phyloP scores from a whole-genome alignment of 2,888 invertebrate species.

The Clitarchus hookeri region DNA sequence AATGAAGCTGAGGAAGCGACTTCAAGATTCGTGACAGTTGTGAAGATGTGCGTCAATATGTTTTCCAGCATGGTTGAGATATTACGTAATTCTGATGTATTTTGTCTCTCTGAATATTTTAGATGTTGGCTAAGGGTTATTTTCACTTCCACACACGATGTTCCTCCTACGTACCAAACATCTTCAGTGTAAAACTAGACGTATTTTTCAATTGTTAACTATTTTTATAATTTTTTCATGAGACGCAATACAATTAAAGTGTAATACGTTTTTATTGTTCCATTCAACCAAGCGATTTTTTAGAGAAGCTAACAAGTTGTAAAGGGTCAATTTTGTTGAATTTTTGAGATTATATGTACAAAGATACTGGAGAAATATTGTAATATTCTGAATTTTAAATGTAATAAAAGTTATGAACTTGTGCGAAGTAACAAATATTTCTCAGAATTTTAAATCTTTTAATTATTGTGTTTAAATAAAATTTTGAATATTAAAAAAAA shows the following conservation, averaged over 20 bases:
- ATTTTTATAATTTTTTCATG: neutral
- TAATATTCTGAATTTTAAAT: neutral
- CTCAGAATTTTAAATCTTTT: neutral
- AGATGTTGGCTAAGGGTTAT: neutral
- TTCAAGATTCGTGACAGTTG: constrained; percentile 33
- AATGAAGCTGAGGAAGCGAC: constrained; percentile 58
- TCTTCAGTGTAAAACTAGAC: neutral
- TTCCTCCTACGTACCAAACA: neutral
- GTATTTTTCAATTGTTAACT: neutral
- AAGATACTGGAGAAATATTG: neutral
- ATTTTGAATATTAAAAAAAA: too few relatives aligned
- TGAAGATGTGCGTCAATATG: neutral
- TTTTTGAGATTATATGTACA: constrained; percentile 14
- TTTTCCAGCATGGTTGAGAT: neutral
- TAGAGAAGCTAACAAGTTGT: neutral
- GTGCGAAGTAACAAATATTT: neutral
- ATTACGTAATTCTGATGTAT: neutral
- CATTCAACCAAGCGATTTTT: neutral
- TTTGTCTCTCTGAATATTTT: neutral
- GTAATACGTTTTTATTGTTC: neutral
- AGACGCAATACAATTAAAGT: too few relatives aligned
- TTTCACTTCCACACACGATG: neutral
- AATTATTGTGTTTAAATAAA: too few relatives aligned
- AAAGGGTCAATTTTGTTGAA: neutral
- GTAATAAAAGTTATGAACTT: neutral